phyloP scores from a whole-genome alignment of 2,888 invertebrate genomes.

The Dromius quadrimaculatus region DNA sequence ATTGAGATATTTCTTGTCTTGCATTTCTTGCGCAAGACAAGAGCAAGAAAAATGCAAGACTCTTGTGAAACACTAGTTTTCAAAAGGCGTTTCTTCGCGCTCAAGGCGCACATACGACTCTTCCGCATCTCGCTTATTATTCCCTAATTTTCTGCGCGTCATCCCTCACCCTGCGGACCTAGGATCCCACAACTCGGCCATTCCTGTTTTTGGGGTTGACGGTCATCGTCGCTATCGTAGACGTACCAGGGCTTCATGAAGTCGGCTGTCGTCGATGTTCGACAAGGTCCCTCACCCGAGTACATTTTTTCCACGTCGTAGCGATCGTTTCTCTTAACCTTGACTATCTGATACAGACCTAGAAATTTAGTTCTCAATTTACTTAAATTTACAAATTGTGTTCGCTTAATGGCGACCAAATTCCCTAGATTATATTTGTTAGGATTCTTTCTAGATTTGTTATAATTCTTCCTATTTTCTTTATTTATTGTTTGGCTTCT shows the following conservation, averaged over 20 bases:
- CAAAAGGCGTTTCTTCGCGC: no score
- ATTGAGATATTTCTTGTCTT: no score
- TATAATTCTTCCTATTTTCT: background rate
- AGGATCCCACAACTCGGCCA: background rate
- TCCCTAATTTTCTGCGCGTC: no score
- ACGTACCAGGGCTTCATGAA: background rate
- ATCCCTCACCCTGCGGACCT: no score
- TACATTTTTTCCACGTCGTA: background rate
- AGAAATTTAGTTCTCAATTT: background rate
- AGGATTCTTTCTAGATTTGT: background rate
- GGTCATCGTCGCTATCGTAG: background rate
- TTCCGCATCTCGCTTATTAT: no score
- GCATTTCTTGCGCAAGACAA: no score
- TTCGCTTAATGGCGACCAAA: background rate
- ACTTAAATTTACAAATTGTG: background rate
- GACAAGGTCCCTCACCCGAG: background rate
- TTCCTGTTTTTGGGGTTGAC: background rate
- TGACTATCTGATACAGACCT: background rate
- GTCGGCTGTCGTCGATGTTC: background rate
- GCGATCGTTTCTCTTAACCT: background rate
- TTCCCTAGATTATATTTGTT: no score
- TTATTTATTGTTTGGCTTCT: background rate
- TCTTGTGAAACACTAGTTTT: no score
- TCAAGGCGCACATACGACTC: no score
- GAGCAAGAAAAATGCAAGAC: no score